Percentiles rank a stretch among this genome's conserved stretches.
Evolutionary conservation across 53 echinoderm and acorn worm genomes (phyloP).

Genomic region (Actinopyga echinites): DNA sequence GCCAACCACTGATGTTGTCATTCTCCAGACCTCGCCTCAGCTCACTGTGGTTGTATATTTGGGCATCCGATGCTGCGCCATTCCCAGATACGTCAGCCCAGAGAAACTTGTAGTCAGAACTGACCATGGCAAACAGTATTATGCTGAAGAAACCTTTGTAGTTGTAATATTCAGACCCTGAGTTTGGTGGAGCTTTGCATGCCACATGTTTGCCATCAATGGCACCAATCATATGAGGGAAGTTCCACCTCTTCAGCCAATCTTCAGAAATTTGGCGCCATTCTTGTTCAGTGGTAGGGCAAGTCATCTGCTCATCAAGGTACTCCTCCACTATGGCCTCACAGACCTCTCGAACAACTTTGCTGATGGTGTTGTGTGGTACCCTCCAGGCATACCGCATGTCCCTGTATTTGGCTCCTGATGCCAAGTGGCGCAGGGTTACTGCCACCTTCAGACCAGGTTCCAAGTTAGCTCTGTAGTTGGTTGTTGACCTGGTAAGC

Average conservation of each 20-base stretch:
- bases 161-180: slow-evolving; percentile 45
- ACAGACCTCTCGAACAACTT: slow-evolving; percentile 60
- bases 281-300: slow-evolving; percentile 32
- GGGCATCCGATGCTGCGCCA: slow-evolving; percentile 41
- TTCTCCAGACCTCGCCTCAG: background rate
- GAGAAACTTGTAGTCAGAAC: slow-evolving; percentile 38
- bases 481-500: slow-evolving; percentile 48
- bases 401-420: slow-evolving; percentile 41
- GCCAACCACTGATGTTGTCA: background rate
- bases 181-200: slow-evolving; percentile 21
- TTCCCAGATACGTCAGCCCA: slow-evolving; percentile 32
- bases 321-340: slow-evolving; percentile 53
- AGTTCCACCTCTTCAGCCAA: slow-evolving; percentile 31
- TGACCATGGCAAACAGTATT: slow-evolving; percentile 22
- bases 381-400: slow-evolving; percentile 53
- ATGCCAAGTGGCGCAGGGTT: slow-evolving; percentile 53
- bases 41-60: slow-evolving; percentile 26
- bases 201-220: slow-evolving; percentile 43
- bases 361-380: slow-evolving; percentile 47
- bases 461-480: slow-evolving; percentile 21
- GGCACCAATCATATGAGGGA: slow-evolving; percentile 31
- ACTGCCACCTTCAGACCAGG: slow-evolving; percentile 54
- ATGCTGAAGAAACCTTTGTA: slow-evolving; percentile 47
- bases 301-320: slow-evolving; percentile 37
- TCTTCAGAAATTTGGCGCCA: slow-evolving; percentile 24